These are phyloP conservation scores for Agapetus fuscipes DNA, from an alignment of 2,888 invertebrate species.

Conservation along the genomic window DNA sequence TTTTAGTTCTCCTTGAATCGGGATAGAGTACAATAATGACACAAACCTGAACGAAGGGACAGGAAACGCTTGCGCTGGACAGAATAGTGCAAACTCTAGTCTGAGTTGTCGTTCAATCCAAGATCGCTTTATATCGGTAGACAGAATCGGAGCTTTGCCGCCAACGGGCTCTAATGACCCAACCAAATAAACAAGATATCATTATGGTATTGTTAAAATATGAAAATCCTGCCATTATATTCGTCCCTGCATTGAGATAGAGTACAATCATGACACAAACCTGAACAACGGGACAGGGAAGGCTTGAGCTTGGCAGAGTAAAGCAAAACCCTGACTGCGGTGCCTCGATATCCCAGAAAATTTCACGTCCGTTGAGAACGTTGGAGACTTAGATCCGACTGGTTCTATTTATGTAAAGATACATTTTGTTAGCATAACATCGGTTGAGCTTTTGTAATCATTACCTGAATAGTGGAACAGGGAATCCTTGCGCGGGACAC, in stretches of 20 bases:
- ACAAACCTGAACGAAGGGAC: slow-evolving; percentile 34
- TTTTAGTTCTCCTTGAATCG: too few relatives aligned
- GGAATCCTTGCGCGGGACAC: slow-evolving; percentile 53
- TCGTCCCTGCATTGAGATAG: slow-evolving; percentile 19
- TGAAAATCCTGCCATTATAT: too few relatives aligned
- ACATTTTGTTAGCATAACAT: background rate
- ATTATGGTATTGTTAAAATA: too few relatives aligned
- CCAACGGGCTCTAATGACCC: slow-evolving; percentile 58
- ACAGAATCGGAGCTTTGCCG: slow-evolving; percentile 62
- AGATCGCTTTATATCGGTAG: slow-evolving; percentile 56
- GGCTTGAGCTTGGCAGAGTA: slow-evolving; percentile 54
- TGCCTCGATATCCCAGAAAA: slow-evolving; percentile 49
- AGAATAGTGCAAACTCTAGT: slow-evolving; percentile 58
- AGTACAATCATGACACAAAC: slow-evolving; percentile 44
- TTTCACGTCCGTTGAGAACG: slow-evolving; percentile 50
- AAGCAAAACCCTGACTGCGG: slow-evolving; percentile 44
- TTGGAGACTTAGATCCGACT: slow-evolving; percentile 52
- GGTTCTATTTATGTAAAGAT: slow-evolving; percentile 35
- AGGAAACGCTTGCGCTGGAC: slow-evolving; percentile 71
- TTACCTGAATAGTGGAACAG: slow-evolving; percentile 56
- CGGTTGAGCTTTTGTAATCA: slow-evolving; percentile 2
- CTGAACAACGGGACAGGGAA: slow-evolving; percentile 62
- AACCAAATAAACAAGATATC: slow-evolving; percentile 50
- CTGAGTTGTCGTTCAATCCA: slow-evolving; percentile 55
- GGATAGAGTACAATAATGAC: slow-evolving; percentile 11